Conservation (phyloP, 2,888 invertebrate species). For the Leuctra nigra region DNA sequence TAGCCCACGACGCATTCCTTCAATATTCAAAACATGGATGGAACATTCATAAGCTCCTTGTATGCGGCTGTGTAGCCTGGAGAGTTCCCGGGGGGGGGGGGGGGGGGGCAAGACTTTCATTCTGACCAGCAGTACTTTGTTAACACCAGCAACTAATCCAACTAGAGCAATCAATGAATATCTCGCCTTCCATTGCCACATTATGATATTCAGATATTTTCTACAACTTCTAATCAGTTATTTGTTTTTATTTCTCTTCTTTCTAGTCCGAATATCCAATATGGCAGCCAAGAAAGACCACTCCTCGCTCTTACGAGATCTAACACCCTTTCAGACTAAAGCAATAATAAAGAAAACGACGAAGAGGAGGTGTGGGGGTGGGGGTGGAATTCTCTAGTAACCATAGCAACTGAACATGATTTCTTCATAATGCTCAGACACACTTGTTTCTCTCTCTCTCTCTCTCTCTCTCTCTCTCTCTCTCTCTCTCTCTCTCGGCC, state of each 20-base stretch:
- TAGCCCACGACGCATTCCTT: neutral
- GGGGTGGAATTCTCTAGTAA: constrained; percentile 12
- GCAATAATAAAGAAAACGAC: constrained; percentile 26
- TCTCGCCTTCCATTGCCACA: too few species aligned
- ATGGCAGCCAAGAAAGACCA: constrained; percentile 21
- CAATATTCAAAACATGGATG: too few species aligned
- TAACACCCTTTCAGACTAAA: constrained; percentile 23
- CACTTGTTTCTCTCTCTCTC: constrained; percentile 16
- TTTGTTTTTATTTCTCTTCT: neutral
- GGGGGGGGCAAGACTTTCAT: too few species aligned
- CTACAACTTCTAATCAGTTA: too few species aligned
- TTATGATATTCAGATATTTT: too few species aligned
- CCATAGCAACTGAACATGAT: constrained; percentile 25
- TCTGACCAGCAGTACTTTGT: too few species aligned
- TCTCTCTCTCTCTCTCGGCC: constrained; percentile 13
- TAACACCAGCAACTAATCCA: too few species aligned
- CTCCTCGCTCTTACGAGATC: constrained; percentile 17
- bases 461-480: neutral
- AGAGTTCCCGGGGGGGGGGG: too few species aligned
- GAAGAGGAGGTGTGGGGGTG: constrained; percentile 9
- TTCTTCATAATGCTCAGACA: constrained; percentile 24
- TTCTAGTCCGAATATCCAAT: constrained; percentile 12
- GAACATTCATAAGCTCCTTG: too few species aligned
- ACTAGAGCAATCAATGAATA: too few species aligned
- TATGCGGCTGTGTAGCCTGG: too few species aligned